phyloP scores from a whole-genome alignment of 2,888 invertebrate genomes.

The Acrobasis suavella region DNA sequence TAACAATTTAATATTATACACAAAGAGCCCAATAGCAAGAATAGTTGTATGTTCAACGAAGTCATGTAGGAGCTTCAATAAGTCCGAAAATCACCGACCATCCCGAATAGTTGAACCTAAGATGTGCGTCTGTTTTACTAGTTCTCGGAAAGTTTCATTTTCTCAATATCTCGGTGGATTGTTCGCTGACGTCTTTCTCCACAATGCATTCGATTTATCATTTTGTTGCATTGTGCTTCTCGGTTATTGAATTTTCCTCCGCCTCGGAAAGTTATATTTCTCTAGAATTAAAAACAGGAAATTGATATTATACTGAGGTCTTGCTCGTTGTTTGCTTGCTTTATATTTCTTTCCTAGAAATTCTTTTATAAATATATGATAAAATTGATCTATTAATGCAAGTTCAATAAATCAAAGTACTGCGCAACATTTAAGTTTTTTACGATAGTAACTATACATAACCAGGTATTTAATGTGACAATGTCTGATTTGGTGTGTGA shows the following conservation, averaged over 20 bases:
- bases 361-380: background rate
- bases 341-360: background rate
- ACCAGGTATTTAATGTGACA: too few relatives aligned
- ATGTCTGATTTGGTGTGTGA: too few relatives aligned
- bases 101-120: background rate
- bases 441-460: too few relatives aligned
- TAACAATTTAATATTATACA: too few relatives aligned
- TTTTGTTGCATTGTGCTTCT: constrained; percentile 21
- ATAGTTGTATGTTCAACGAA: too few relatives aligned
- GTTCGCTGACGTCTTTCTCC: constrained; percentile 16
- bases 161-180: constrained; percentile 18
- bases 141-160: constrained; percentile 27
- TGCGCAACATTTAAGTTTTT: background rate
- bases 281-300: constrained; percentile 6
- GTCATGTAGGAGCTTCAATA: too few relatives aligned
- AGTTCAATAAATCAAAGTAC: background rate
- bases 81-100: too few relatives aligned
- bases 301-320: background rate
- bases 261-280: constrained; percentile 12
- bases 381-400: background rate
- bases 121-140: background rate
- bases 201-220: constrained; percentile 21
- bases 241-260: constrained; percentile 15
- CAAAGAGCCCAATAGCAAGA: too few relatives aligned
- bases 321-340: constrained; percentile 1